Evolutionary conservation across 2,113 vertebrate species (phyloP).

Genomic region (Dascyllus trimaculatus): DNA sequence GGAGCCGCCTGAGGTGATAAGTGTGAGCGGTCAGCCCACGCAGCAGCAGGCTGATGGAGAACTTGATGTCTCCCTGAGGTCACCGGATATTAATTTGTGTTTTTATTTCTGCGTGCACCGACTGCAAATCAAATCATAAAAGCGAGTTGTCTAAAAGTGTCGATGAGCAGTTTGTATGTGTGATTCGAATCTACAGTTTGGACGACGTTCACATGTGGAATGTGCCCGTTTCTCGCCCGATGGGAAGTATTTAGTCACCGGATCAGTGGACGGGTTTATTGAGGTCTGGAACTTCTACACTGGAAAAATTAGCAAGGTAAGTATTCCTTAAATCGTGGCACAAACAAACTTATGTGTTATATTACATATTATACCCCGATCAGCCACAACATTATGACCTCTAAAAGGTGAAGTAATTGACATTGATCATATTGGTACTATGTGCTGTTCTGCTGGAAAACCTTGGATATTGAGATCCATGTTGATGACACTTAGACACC

Average conservation of each 20-base stretch:
- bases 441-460: too few relatives aligned
- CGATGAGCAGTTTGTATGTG: background rate
- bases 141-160: background rate
- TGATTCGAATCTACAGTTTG: constrained; percentile 86
- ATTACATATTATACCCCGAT: background rate
- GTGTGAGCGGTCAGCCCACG: constrained; percentile 18
- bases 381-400: too few relatives aligned
- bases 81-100: constrained; percentile 4
- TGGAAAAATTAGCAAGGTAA: constrained; percentile 96
- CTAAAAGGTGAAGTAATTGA: too few relatives aligned
- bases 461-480: too few relatives aligned
- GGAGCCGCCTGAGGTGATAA: constrained; percentile 42
- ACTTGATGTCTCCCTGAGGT: constrained; percentile 16
- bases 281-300: constrained; percentile 99
- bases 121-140: background rate
- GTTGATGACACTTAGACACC: too few relatives aligned
- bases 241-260: constrained; percentile 95
- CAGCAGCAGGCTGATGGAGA: constrained; percentile 20
- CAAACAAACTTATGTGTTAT: background rate
- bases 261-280: constrained; percentile 97
- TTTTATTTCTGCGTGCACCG: background rate
- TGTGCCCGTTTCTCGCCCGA: constrained; percentile 98
- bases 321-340: background rate
- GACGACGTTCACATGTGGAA: constrained; percentile 96
- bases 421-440: too few relatives aligned